Conservation (phyloP, 2,888 invertebrate genomes). For the Trissonchulus sp. region DNA sequence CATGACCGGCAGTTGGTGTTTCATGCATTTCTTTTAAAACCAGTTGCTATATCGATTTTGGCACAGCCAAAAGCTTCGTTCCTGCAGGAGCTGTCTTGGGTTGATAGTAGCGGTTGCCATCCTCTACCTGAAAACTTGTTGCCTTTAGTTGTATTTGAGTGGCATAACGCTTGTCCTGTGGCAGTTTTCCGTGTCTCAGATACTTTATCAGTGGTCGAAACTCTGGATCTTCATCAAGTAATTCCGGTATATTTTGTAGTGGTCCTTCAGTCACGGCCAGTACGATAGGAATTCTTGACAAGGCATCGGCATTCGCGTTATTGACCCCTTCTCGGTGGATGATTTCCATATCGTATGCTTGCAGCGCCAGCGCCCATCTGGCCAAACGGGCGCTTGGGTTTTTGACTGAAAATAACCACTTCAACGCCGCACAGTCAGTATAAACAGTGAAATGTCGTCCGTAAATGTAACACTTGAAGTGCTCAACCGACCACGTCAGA, state of each 20-base stretch:
- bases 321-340: conserved; percentile 51
- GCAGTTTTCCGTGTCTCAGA: background rate
- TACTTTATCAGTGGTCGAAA: background rate
- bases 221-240: too few species aligned
- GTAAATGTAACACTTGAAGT: background rate
- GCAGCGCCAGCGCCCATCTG: conserved; percentile 54
- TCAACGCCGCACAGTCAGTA: background rate
- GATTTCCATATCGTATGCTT: conserved; percentile 50
- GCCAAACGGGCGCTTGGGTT: too few species aligned
- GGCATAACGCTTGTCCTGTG: background rate
- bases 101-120: too few species aligned
- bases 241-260: too few species aligned
- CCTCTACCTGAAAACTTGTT: too few species aligned
- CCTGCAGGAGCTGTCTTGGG: too few species aligned
- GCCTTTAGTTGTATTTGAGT: too few species aligned
- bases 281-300: conserved; percentile 44
- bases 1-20: background rate
- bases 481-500: conserved; percentile 37
- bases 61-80: too few species aligned
- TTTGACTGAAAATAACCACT: too few species aligned
- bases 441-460: background rate
- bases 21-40: too few species aligned
- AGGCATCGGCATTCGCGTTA: conserved; percentile 51
- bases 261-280: too few species aligned
- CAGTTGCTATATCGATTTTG: too few species aligned